Evolutionary conservation across 2,888 invertebrate species (phyloP).

Genomic region (Drosophila infuscata): DNA sequence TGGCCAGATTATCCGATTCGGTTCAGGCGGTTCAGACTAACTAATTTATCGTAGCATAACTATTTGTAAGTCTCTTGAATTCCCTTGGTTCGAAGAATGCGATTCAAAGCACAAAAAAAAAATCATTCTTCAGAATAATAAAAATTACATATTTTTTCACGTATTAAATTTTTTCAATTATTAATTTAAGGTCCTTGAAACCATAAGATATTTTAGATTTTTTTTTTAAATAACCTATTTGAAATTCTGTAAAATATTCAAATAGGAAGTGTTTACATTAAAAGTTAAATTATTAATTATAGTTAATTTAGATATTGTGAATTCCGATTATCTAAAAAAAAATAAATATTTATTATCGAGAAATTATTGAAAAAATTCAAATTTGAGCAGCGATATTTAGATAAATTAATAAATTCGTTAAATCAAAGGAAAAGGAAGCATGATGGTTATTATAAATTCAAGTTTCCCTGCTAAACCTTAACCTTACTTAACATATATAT

Average conservation of each 20-base stretch:
- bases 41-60: conserved; percentile 3
- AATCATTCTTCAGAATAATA: background rate
- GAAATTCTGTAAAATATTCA: background rate
- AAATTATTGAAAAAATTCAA: background rate
- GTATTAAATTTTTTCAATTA: no score
- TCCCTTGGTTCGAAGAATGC: background rate
- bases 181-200: background rate
- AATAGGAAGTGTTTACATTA: background rate
- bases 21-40: conserved; percentile 10
- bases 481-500: no score
- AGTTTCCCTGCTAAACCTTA: background rate
- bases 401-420: background rate
- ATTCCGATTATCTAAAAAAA: background rate
- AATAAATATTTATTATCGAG: background rate
- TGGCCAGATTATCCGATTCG: conserved; percentile 46
- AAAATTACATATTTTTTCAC: no score
- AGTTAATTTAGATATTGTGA: background rate
- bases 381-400: background rate
- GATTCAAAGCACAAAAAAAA: no score
- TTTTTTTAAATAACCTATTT: background rate
- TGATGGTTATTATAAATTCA: background rate
- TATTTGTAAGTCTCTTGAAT: background rate
- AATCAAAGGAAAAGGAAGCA: background rate
- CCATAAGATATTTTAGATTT: background rate
- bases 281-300: background rate